Evolutionary conservation across 2,113 vertebrate species (phyloP).

Genomic region (Megaptera novaeangliae): DNA sequence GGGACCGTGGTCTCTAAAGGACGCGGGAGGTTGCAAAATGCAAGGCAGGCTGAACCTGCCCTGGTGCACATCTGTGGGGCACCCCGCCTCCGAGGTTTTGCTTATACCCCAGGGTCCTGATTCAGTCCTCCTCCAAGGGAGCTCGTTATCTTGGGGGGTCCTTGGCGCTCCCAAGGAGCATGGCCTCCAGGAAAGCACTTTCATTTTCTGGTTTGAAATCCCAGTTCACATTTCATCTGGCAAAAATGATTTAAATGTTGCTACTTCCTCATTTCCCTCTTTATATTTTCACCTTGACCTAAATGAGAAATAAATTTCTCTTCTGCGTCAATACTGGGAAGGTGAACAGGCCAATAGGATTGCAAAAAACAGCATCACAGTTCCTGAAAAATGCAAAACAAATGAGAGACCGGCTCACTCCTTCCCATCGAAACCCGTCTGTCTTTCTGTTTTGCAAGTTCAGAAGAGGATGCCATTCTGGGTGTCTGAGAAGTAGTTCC

Average conservation of each 20-base stretch:
- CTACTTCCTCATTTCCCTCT: not conserved
- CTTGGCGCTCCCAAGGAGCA: accelerated
- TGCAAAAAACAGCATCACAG: accelerated
- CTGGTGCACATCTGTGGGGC: not conserved
- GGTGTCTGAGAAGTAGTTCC: accelerated
- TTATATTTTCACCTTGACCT: not conserved
- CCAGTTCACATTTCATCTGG: accelerated
- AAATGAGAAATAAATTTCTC: not conserved
- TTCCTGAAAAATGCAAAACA: accelerated
- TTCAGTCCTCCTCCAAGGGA: accelerated
- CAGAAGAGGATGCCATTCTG: accelerated
- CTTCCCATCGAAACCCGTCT: accelerated
- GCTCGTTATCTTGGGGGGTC: not conserved
- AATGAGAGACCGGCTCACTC: accelerated
- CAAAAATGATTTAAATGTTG: accelerated
- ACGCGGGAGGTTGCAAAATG: accelerated
- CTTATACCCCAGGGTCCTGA: not conserved
- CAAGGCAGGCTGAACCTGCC: not conserved
- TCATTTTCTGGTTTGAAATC: not conserved
- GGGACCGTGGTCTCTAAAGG: not conserved
- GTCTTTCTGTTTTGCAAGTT: too few relatives aligned
- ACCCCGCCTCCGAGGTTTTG: not conserved
- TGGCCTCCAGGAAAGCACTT: accelerated
- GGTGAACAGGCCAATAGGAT: accelerated
- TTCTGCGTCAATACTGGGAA: accelerated